Evolutionary conservation across 2,888 invertebrate genomes (phyloP).

Genomic region (Tetheella fluctuosa): DNA sequence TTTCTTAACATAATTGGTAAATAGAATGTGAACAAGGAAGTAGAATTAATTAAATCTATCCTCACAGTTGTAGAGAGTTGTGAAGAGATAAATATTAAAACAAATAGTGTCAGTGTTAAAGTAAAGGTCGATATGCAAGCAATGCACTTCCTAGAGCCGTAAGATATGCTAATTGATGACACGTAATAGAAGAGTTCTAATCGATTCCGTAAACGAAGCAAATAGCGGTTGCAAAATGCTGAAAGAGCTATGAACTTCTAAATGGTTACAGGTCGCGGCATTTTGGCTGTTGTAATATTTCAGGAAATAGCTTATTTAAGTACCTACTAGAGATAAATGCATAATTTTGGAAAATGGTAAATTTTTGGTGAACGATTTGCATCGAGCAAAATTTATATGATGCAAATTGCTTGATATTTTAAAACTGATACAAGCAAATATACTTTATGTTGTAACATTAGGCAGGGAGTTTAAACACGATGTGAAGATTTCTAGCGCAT

Average conservation of each 20-base stretch:
- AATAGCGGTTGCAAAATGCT: background rate
- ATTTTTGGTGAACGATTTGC: too few species aligned
- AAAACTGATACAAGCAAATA: background rate
- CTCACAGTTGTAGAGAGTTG: too few species aligned
- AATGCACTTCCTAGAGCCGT: conserved; percentile 2
- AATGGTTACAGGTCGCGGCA: background rate
- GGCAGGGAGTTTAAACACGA: background rate
- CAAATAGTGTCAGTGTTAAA: background rate
- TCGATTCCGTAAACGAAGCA: background rate
- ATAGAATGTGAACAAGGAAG: conserved; percentile 1
- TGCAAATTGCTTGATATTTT: background rate
- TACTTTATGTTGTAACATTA: background rate
- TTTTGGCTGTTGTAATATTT: too few species aligned
- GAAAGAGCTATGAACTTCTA: background rate
- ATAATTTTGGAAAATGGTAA: too few species aligned
- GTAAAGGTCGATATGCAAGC: background rate
- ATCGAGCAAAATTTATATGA: background rate
- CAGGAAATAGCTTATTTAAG: too few species aligned
- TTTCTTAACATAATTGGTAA: background rate
- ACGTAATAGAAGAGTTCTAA: conserved; percentile 1
- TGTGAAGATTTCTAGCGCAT: background rate
- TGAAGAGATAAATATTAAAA: background rate
- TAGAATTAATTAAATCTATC: background rate
- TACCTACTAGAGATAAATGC: too few species aligned
- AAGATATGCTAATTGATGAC: background rate